Evolutionary conservation across 30 jellyfish, hydroid and myxozoan species (phyloP).

Genomic region (Catostylus mosaicus): DNA sequence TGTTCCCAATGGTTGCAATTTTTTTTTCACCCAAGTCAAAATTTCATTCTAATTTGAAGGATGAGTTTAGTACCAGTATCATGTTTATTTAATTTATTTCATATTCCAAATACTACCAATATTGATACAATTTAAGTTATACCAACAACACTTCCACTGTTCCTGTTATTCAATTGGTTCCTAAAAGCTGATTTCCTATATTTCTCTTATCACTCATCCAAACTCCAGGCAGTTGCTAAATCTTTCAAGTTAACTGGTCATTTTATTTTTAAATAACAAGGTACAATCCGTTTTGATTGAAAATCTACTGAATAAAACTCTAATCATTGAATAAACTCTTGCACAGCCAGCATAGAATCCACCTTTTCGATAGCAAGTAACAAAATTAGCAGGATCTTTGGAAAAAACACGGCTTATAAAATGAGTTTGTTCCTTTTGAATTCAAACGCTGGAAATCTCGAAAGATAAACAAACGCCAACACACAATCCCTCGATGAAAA

Average conservation of each 20-base stretch:
- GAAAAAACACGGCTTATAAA: background rate
- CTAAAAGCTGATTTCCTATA: background rate
- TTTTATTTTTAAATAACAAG: no score
- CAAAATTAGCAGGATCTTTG: background rate
- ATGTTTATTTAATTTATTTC: no score
- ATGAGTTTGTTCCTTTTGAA: background rate
- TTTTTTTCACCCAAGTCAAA: background rate
- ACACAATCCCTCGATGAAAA: background rate
- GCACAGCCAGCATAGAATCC: no score
- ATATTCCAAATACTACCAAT: background rate
- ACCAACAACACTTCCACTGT: background rate
- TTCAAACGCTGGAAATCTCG: background rate
- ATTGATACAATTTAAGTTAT: background rate
- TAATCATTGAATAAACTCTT: no score
- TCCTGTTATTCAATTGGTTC: background rate
- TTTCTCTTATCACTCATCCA: background rate
- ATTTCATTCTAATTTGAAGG: background rate
- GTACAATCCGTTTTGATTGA: background rate
- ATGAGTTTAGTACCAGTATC: background rate
- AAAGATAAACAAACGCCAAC: background rate
- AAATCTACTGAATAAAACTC: background rate
- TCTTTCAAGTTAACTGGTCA: background rate
- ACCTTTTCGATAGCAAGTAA: no score
- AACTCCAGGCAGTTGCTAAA: background rate
- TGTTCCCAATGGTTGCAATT: conserved; percentile 61